A percentile compares a stretch with the other conserved stretches of the same genome.
phyloP scores from a whole-genome alignment of 2,888 invertebrate genomes.

The Cephus spinipes region DNA sequence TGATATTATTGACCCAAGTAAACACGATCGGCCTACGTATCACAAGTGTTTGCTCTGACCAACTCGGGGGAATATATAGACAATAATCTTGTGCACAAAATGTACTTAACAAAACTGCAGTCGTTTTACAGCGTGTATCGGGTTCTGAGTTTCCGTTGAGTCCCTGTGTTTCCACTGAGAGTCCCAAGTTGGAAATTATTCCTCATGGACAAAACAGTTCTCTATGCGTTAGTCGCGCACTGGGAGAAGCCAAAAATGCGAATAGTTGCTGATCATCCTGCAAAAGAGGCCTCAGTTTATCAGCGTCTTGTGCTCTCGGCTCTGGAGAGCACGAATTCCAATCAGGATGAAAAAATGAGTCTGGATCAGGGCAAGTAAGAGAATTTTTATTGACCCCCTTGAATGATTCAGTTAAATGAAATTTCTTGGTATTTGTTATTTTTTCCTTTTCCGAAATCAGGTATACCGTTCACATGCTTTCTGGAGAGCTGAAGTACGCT shows the following conservation, averaged over 20 bases:
- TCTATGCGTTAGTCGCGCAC: conserved; percentile 45
- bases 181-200: too few species aligned
- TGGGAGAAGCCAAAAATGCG: conserved; percentile 44
- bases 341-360: conserved; percentile 47
- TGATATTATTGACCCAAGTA: conserved; percentile 16
- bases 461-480: conserved; percentile 48
- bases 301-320: conserved; percentile 38
- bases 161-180: too few species aligned
- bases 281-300: conserved; percentile 27
- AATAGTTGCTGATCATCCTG: conserved; percentile 46
- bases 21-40: not conserved
- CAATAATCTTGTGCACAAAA: not conserved
- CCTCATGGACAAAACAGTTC: conserved; percentile 25
- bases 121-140: too few species aligned
- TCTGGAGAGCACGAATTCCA: conserved; percentile 33
- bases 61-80: not conserved
- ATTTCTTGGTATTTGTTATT: not conserved
- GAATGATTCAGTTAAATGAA: not conserved
- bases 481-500: conserved; percentile 48
- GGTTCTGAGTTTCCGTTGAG: too few species aligned
- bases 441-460: conserved; percentile 22
- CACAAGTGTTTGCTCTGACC: not conserved
- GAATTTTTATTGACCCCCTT: not conserved
- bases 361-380: conserved; percentile 48
- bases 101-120: not conserved